Conservation (phyloP, 2,888 invertebrate genomes). For the Protophormia terraenovae region DNA sequence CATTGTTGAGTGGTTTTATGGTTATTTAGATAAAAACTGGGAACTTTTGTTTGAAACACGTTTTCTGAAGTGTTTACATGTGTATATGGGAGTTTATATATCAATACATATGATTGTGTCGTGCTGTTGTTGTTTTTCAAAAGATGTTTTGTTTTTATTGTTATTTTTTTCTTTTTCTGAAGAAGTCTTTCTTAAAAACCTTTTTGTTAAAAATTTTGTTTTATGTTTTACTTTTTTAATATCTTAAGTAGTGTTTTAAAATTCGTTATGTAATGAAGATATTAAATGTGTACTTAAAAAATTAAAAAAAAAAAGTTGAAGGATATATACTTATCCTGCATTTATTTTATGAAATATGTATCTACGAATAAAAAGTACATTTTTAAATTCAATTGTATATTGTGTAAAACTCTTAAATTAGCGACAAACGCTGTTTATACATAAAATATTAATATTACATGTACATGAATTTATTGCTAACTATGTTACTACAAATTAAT, state of each 20-base stretch:
- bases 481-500: too few relatives aligned
- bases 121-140: constrained; percentile 1
- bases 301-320: too few relatives aligned
- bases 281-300: background rate
- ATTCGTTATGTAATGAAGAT: background rate
- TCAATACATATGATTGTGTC: background rate
- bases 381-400: too few relatives aligned
- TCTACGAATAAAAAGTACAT: too few relatives aligned
- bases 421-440: too few relatives aligned
- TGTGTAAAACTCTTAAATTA: too few relatives aligned
- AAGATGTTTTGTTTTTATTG: constrained; percentile 42
- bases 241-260: constrained; percentile 52
- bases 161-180: constrained; percentile 12
- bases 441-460: too few relatives aligned
- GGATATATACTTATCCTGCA: too few relatives aligned
- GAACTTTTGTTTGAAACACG: constrained; percentile 65
- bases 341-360: too few relatives aligned
- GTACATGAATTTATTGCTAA: too few relatives aligned
- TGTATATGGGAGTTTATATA: background rate
- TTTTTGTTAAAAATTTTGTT: background rate
- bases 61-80: constrained; percentile 28
- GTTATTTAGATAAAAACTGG: constrained; percentile 51
- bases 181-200: constrained; percentile 26
- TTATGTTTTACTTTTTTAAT: constrained; percentile 39
- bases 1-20: constrained; percentile 67